A percentile compares a stretch with the other conserved stretches of the same genome.
Evolutionary conservation across 2,888 invertebrate genomes (phyloP).

Genomic region (Spicauda simplicius): DNA sequence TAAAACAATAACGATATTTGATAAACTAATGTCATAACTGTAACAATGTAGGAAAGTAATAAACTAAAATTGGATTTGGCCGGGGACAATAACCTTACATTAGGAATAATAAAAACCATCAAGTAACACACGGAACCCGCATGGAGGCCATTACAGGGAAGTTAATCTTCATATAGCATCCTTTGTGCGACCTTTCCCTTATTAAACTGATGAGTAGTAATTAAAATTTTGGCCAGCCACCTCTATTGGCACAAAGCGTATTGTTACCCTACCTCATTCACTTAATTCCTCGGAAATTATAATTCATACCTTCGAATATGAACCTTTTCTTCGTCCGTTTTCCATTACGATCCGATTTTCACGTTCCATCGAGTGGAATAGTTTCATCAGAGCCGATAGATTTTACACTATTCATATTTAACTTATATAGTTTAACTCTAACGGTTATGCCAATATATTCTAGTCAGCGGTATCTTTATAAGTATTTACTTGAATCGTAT

Average conservation of each 20-base stretch:
- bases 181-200: conserved; percentile 40
- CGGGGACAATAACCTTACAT: conserved; percentile 3
- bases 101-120: conserved; percentile 20
- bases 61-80: neutral
- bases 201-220: conserved; percentile 43
- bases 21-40: neutral
- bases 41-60: neutral
- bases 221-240: conserved; percentile 44
- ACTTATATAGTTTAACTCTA: too few species aligned
- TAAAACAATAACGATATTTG: too few species aligned
- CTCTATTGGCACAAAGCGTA: conserved; percentile 38
- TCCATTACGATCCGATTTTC: conserved; percentile 35
- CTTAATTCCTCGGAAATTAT: conserved; percentile 40
- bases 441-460: too few species aligned
- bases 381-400: neutral
- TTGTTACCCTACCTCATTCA: conserved; percentile 41
- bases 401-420: neutral
- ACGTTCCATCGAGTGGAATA: conserved; percentile 24
- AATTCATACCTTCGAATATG: conserved; percentile 38
- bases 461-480: too few species aligned
- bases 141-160: conserved; percentile 36
- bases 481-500: too few species aligned
- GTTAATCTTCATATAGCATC: conserved; percentile 36
- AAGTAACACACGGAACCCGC: conserved; percentile 13
- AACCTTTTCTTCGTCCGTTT: conserved; percentile 38